Evolutionary conservation across 30 jellyfish, hydroid and myxozoan genomes (phyloP).

Genomic region (Chironex yamaguchii): DNA sequence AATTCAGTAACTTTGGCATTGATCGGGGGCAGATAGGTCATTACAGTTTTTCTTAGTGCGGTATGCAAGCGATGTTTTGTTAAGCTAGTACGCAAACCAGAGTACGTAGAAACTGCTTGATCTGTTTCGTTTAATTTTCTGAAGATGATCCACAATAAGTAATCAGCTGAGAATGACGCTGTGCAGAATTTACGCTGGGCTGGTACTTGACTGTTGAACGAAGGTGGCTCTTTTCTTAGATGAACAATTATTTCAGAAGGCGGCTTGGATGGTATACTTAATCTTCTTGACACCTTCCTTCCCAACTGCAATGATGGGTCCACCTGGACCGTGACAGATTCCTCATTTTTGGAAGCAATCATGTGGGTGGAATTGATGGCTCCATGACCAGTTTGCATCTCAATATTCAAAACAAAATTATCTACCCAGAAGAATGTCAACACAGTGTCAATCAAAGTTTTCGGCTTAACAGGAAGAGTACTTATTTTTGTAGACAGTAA

Average conservation of each 20-base stretch:
- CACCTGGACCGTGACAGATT: slow-evolving; percentile 1
- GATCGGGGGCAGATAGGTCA: slow-evolving; percentile 53
- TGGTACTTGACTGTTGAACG: background rate
- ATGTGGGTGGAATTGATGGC: slow-evolving; percentile 28
- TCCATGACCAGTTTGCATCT: slow-evolving; percentile 22
- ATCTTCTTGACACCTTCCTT: slow-evolving; percentile 1
- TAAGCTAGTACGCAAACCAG: slow-evolving; percentile 25
- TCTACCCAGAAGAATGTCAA: slow-evolving; percentile 51
- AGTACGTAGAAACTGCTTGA: slow-evolving; percentile 12
- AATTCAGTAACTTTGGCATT: slow-evolving; percentile 35
- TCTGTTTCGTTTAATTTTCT: slow-evolving; percentile 6
- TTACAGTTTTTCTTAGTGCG: slow-evolving; percentile 7
- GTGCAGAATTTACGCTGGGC: background rate
- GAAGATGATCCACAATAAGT: background rate
- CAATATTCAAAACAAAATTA: slow-evolving; percentile 31
- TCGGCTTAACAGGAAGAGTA: slow-evolving; percentile 50
- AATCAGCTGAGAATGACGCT: background rate
- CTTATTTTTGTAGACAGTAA: slow-evolving; percentile 3
- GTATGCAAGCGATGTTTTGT: slow-evolving; percentile 11
- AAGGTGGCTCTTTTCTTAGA: slow-evolving; percentile 31
- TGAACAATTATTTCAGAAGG: background rate
- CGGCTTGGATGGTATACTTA: background rate
- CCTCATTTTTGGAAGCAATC: slow-evolving; percentile 41
- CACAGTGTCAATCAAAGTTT: slow-evolving; percentile 23
- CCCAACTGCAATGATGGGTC: background rate